Conservation (phyloP, 2,888 invertebrate genomes). For the Entomobrya proxima region DNA sequence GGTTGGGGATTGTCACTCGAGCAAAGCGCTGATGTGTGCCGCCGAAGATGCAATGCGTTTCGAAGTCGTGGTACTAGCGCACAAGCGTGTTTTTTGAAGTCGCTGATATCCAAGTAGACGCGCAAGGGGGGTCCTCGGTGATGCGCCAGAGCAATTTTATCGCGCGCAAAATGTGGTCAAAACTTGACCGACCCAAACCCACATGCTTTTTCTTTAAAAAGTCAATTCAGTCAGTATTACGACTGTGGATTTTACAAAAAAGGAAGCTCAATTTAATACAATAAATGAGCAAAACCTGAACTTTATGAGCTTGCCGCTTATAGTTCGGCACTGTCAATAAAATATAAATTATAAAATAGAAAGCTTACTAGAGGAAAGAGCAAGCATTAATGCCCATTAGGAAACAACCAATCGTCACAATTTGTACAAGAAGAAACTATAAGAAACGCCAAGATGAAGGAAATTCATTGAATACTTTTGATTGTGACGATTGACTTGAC, state of each 20-base stretch:
- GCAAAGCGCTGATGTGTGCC: not conserved
- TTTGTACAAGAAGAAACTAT: not conserved
- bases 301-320: too few relatives aligned
- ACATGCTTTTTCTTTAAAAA: slow-evolving; percentile 43
- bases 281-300: too few relatives aligned
- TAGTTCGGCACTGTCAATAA: not conserved
- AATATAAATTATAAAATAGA: slow-evolving; percentile 2
- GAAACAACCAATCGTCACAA: slow-evolving; percentile 62
- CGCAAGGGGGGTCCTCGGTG: not conserved
- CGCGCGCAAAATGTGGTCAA: slow-evolving; percentile 44
- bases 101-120: slow-evolving; percentile 35
- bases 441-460: not conserved
- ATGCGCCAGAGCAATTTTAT: not conserved
- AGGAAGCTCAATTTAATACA: too few relatives aligned
- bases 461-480: not conserved
- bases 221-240: too few relatives aligned
- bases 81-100: slow-evolving; percentile 20
- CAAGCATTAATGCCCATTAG: slow-evolving; percentile 62
- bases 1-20: not conserved
- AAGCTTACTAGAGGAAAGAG: slow-evolving; percentile 57
- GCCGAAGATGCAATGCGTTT: not conserved
- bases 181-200: slow-evolving; percentile 52
- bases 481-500: slow-evolving; percentile 55
- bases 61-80: not conserved
- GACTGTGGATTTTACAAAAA: too few relatives aligned